Base-by-base conservation (phyloP, 2,888 invertebrate species). In the Rhagophthalmus giganteus region DNA sequence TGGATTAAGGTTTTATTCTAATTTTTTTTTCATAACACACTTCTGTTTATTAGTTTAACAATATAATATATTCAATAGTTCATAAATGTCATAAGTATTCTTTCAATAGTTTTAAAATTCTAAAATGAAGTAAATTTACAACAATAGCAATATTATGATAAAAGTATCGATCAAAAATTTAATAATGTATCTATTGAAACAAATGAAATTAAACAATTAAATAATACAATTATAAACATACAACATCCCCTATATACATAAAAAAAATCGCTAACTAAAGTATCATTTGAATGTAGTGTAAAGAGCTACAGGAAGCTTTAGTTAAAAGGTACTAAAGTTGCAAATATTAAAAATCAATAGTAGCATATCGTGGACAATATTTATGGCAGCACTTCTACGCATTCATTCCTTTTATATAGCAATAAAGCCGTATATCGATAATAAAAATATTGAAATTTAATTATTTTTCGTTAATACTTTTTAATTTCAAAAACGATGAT, bases 1-100 rank as follows among this genome's bases (percentile, higher is more conserved):
- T 20, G 20, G 51, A 51, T 51, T 51, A 51, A 40, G 44, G 44
- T 45, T 48, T 54, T 54, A 54, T 58, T 56, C 60, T 64, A 61
- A n/a, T n/a, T n/a, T 41, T 53, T 56, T 60, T 58, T 58, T 59
- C 57, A 63, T 64, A 64, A 65, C 65, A 65, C 65, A 60, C 63
- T 62, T 49, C 39, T 45, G 45, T 51, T 44, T 44, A 44, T 32
- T 34, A 63, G 61, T 61, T 65, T 65, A 65, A 65, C 65, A 65
- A 64, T 65, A 63, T 59, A 58, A 57, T 60, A 61, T 61, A 60
- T 56, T 50, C 54, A 39, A 56, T 42, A 59, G 55, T 56, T 58
- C 54, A 55, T 58, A 58, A 59, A 57, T 57, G 56, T 56, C 48
- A 49, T 52, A 56, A 54, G 47, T 52, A 49, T 41, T 41, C 37